phyloP scores from a whole-genome alignment of 2,113 vertebrate species.

The Cathartes aura region DNA sequence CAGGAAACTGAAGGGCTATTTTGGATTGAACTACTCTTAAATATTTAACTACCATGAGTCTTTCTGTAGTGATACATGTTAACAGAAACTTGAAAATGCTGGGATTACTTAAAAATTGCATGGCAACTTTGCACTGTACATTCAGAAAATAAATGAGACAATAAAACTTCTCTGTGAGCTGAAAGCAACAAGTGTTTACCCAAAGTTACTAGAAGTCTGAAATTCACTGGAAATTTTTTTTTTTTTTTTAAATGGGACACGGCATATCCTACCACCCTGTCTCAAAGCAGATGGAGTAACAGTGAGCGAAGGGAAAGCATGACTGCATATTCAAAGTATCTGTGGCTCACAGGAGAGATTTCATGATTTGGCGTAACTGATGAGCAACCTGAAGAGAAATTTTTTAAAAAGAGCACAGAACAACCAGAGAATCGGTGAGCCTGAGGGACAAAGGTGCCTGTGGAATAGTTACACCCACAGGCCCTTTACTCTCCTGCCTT shows the following conservation, averaged over 20 bases:
- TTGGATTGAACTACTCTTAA: neutral
- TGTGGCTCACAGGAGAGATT: neutral
- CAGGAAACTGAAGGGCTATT: neutral
- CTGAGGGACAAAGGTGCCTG: neutral
- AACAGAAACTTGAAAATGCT: neutral
- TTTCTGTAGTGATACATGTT: neutral
- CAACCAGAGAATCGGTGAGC: neutral
- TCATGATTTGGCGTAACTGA: neutral
- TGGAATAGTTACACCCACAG: neutral
- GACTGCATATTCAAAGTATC: slow-evolving; percentile 30
- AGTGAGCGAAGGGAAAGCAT: neutral
- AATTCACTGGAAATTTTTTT: neutral
- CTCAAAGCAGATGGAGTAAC: slow-evolving; percentile 53
- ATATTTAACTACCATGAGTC: neutral
- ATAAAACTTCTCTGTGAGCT: neutral
- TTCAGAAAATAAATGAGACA: neutral
- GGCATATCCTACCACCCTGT: slow-evolving; percentile 10
- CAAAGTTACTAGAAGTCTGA: slow-evolving; percentile 35
- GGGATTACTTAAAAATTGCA: neutral
- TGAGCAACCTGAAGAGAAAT: slow-evolving; percentile 14
- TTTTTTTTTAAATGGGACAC: neutral
- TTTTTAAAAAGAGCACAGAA: neutral
- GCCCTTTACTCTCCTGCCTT: neutral
- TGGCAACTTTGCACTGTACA: neutral
- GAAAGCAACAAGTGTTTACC: slow-evolving; percentile 33